Percentiles rank a stretch among this genome's conserved stretches.
Evolutionary conservation across 2,113 vertebrate genomes (phyloP).

Genomic region (Heptranchias perlo): DNA sequence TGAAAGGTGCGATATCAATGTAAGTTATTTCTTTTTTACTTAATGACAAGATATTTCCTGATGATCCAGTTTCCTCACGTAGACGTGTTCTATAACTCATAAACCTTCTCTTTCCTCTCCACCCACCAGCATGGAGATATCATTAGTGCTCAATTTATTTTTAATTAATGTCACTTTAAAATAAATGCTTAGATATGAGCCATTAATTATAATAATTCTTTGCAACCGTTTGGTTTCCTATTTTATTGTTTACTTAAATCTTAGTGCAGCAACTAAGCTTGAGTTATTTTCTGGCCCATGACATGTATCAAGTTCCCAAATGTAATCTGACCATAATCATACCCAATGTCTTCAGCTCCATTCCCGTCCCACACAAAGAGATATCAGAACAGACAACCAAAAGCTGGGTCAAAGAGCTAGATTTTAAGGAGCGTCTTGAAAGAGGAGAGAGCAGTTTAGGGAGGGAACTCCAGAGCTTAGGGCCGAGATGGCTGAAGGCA

Average conservation of each 20-base stretch:
- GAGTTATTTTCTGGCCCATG: background rate
- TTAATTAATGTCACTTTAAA: background rate
- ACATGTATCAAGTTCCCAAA: background rate
- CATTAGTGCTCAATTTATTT: background rate
- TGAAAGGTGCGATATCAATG: background rate
- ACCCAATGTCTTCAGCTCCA: background rate
- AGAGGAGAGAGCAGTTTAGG: too few species aligned
- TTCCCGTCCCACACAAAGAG: background rate
- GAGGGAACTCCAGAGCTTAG: too few species aligned
- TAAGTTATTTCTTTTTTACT: too few species aligned
- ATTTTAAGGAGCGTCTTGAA: background rate
- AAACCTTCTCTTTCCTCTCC: background rate
- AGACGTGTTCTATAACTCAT: background rate
- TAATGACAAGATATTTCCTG: background rate
- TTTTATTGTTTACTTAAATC: background rate
- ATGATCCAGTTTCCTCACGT: background rate
- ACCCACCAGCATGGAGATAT: background rate
- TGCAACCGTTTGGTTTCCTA: background rate
- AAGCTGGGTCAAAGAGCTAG: background rate
- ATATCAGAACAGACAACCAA: too few species aligned
- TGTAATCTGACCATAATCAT: background rate
- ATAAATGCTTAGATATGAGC: background rate
- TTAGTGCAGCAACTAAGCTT: background rate
- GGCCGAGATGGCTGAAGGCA: too few species aligned
- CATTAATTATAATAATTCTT: background rate